Evolutionary conservation across 2,888 invertebrate genomes (phyloP).

Genomic region (Byasa hedistus): DNA sequence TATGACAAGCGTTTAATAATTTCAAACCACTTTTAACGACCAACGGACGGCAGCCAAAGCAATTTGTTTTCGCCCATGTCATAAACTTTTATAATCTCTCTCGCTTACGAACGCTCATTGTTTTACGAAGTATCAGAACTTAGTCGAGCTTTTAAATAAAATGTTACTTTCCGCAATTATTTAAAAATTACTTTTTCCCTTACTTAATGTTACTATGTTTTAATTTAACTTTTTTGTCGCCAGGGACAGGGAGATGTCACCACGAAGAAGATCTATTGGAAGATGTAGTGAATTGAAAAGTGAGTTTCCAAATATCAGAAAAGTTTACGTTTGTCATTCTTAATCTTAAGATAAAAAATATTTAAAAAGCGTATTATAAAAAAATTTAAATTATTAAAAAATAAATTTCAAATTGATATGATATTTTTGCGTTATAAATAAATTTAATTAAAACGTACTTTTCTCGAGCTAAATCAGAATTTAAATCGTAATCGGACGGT

Average conservation of each 20-base stretch:
- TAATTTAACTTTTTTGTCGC: conserved; percentile 79
- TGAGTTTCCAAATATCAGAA: conserved; percentile 50
- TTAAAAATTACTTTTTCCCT: conserved; percentile 33
- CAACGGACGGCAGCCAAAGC: conserved; percentile 16
- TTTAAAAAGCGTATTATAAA: no score
- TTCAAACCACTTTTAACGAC: conserved; percentile 24
- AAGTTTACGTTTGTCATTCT: not conserved
- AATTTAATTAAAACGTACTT: no score
- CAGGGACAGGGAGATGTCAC: conserved; percentile 84
- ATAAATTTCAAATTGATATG: not conserved
- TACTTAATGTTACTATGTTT: conserved; percentile 38
- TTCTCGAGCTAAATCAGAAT: not conserved
- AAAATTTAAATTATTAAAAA: not conserved
- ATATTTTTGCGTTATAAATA: no score
- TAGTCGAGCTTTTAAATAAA: conserved; percentile 21
- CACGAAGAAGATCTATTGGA: conserved; percentile 75
- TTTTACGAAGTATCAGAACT: conserved; percentile 25
- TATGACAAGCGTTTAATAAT: conserved; percentile 25
- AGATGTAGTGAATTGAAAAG: conserved; percentile 74
- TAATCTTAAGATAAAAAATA: not conserved
- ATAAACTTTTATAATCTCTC: conserved; percentile 28
- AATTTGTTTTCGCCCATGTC: conserved; percentile 28
- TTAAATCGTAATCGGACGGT: not conserved
- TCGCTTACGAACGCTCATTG: conserved; percentile 16
- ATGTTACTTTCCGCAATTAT: conserved; percentile 17